Base-by-base conservation (phyloP, 2,888 invertebrate genomes). In the Epistrophella euchroma region DNA sequence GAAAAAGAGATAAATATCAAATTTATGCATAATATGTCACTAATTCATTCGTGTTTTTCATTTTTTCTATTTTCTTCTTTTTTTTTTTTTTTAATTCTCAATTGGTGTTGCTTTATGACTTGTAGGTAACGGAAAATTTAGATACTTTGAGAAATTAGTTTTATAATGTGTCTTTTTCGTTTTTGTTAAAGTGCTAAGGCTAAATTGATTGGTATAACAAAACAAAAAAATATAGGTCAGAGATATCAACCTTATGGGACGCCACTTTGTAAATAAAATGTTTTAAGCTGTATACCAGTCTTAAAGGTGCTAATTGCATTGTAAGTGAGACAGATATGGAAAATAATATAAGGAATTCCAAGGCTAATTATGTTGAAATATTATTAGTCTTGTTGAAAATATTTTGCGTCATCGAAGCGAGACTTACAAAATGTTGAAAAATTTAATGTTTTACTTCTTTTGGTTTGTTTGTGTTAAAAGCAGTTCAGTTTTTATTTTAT, bases 1-100 rank as follows among this genome's bases (percentile, higher is more conserved):
- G 73, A 28, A 11, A 37, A n/a, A 32, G 25, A 78, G 78, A 83
- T 79, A 70, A 83, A 84, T 64, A 79, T 71, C 47, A 84, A 79
- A 79, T 79, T 73, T 74, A 84, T 84, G 79, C 83, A 79, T 74
- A 84, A 84, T 70, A 78, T 84, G 83, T 79, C 79, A 83, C 70
- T 74, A 79, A 79, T 78, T 70, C 64, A 79, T 78, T 70, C 64
- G 60, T 68, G 60, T 50, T 73, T 60, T 56, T 72, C 22, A 72
- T 28, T 37, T n/a, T 58, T 10, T 25, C n/a, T n/a, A n/a, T n/a
- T n/a, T 32, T 32, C 2, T 50, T 52, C 47, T 40, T 72, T 13
- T 79, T 28, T 19, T 17, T 58, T 11, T 25, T n/a, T 52, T 73
- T 64, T 5, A 11, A 7, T 68, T 55, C 22, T 19, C 9, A 17